Evolutionary conservation across 2,888 invertebrate genomes (phyloP).

Genomic region (Cantharis lateralis): DNA sequence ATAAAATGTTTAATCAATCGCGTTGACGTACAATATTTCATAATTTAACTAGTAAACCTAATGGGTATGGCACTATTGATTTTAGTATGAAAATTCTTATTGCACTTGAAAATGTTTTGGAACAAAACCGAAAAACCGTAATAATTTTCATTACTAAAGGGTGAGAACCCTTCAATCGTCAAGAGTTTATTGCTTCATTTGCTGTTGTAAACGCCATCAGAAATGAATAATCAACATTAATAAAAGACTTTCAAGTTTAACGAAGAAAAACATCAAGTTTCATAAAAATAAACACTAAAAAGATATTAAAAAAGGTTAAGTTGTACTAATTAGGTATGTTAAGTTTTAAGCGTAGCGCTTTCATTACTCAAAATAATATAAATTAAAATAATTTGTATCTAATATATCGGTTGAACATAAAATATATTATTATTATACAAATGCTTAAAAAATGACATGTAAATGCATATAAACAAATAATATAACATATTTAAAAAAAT

Average conservation of each 20-base stretch:
- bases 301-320: neutral
- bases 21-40: neutral
- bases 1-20: neutral
- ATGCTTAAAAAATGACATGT: too few relatives aligned
- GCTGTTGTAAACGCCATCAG: neutral
- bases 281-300: neutral
- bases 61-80: neutral
- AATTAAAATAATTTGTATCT: too few relatives aligned
- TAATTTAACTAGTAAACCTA: neutral
- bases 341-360: too few relatives aligned
- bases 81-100: neutral
- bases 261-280: neutral
- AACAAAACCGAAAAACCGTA: neutral
- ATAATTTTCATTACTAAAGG: neutral
- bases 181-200: neutral
- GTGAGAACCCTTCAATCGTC: neutral
- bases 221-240: neutral
- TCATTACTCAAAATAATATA: too few relatives aligned
- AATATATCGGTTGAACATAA: too few relatives aligned
- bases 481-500: too few relatives aligned
- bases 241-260: neutral
- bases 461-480: too few relatives aligned
- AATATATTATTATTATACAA: too few relatives aligned
- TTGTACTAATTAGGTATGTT: neutral
- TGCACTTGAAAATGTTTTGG: neutral